Conservation (phyloP, 1,140 invertebrate genomes). For the Batillaria attramentaria region DNA sequence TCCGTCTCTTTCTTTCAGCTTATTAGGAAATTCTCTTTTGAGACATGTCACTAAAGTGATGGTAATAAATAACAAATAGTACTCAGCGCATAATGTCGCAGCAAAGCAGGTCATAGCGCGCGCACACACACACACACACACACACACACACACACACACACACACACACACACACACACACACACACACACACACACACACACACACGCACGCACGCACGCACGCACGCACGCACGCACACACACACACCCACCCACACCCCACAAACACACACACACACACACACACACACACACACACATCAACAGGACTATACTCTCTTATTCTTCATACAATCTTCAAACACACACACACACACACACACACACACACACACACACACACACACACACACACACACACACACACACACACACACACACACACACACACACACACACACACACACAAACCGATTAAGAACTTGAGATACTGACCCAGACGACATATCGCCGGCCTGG, state of each 20-base stretch:
- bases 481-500: too few relatives aligned
- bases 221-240: background rate
- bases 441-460: background rate
- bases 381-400: constrained; percentile 2
- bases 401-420: constrained; percentile 2
- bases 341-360: background rate
- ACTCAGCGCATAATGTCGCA: too few relatives aligned
- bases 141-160: background rate
- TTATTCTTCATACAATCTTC: background rate
- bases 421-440: constrained; percentile 2
- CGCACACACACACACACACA: background rate
- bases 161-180: constrained; percentile 12
- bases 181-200: constrained; percentile 14
- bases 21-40: too few relatives aligned
- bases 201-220: background rate
- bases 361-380: background rate
- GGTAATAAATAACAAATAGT: too few relatives aligned
- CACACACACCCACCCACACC: background rate
- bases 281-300: constrained; percentile 2
- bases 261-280: constrained; percentile 10
- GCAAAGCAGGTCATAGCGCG: background rate
- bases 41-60: too few relatives aligned
- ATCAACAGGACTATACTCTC: background rate
- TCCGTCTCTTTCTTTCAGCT: too few relatives aligned
- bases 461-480: too few relatives aligned